phyloP scores from a whole-genome alignment of 1,140 invertebrate genomes.

The Drosophila sturtevanti region DNA sequence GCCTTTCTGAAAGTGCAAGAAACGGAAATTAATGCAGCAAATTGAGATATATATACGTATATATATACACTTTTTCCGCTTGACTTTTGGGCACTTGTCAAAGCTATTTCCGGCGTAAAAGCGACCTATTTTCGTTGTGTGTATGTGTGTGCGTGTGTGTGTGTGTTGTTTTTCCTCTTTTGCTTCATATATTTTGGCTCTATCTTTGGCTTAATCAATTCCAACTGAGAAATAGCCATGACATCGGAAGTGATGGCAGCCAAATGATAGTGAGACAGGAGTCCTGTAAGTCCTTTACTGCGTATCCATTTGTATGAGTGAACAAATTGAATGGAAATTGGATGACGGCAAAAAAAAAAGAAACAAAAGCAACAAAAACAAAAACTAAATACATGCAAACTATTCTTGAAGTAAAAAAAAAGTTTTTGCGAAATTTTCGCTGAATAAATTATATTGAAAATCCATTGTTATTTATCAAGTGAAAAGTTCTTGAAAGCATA shows the following conservation, averaged over 20 bases:
- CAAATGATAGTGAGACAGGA: background rate
- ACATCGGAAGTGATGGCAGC: slow-evolving; percentile 11
- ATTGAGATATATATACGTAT: background rate
- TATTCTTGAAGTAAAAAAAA: slow-evolving; percentile 4
- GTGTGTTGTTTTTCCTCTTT: no score
- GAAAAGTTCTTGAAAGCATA: background rate
- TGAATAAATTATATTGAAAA: slow-evolving; percentile 11
- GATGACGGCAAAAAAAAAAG: background rate
- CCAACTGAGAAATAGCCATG: slow-evolving; percentile 17
- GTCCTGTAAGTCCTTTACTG: slow-evolving; percentile 5
- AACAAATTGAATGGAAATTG: slow-evolving; percentile 8
- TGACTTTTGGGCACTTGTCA: slow-evolving; percentile 3
- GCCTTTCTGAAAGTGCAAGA: slow-evolving; percentile 7
- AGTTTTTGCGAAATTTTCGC: background rate
- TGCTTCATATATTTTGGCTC: slow-evolving; percentile 19
- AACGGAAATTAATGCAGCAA: slow-evolving; percentile 21
- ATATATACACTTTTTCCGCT: background rate
- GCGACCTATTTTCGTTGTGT: slow-evolving; percentile 38
- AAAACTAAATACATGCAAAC: background rate
- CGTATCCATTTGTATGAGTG: background rate
- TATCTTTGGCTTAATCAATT: slow-evolving; percentile 10
- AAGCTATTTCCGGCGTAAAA: slow-evolving; percentile 20
- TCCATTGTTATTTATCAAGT: slow-evolving; percentile 6
- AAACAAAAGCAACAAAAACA: background rate
- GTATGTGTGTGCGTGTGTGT: no score